Evolutionary conservation across 2,113 vertebrate genomes (phyloP).

Genomic region (Eretmodus cyanostictus): DNA sequence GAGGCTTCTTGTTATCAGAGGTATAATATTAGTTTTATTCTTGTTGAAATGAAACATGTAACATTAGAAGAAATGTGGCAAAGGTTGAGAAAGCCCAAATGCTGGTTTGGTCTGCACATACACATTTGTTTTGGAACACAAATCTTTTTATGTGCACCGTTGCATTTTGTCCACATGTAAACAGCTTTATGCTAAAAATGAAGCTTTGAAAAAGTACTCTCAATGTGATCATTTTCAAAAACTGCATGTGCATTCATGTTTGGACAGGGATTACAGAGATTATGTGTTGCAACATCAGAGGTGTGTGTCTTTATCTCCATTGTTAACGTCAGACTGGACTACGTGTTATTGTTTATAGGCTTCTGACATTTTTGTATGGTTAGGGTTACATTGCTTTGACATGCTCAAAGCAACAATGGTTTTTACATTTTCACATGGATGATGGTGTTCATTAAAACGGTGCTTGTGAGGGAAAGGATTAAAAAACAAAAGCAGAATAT

Average conservation of each 20-base stretch:
- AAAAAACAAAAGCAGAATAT: neutral
- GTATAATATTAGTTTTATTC: neutral
- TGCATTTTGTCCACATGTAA: neutral
- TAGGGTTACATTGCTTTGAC: neutral
- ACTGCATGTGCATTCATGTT: neutral
- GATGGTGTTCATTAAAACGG: neutral
- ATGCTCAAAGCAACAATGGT: neutral
- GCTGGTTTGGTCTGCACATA: neutral
- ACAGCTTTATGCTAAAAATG: neutral
- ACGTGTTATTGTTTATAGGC: neutral
- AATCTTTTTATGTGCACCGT: neutral
- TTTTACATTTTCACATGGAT: neutral
- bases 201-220: neutral
- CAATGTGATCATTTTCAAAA: neutral
- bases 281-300: neutral
- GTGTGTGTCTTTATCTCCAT: neutral
- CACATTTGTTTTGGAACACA: neutral
- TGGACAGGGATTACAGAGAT: neutral
- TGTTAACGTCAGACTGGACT: neutral
- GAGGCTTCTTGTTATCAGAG: neutral
- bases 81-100: neutral
- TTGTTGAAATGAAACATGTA: neutral
- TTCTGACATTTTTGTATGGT: neutral
- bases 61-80: neutral
- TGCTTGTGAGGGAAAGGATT: neutral